Base-by-base conservation (phyloP, 1,140 invertebrate genomes). In the Euura lappo region DNA sequence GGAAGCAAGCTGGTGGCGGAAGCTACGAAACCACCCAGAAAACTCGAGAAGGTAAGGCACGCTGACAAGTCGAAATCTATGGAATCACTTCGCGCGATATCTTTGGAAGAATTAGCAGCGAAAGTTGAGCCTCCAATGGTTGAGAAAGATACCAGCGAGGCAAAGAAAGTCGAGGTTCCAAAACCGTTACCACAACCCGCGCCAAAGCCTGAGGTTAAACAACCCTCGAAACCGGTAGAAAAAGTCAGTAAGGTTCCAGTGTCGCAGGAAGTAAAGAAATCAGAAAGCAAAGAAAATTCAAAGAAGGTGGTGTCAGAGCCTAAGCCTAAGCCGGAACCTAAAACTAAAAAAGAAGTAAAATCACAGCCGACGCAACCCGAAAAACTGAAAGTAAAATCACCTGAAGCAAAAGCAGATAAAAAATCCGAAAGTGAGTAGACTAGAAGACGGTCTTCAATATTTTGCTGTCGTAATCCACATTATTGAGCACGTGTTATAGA, bases 11-110 rank as follows among this genome's bases (percentile, higher is more conserved):
- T 70, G 28, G 10, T 67, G 44, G 46, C 13, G 45, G 45, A 10
- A 28, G n/a, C 45, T 45, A 65, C 67, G 3, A 28, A 3, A 46
- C 47, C 72, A 6, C 64, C 76, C 8, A 72, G 72, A 68, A 83
- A 86, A 68, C 74, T 85, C 2, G 82, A 86, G 71, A 85, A 85
- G 77, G 83, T 83, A n/a, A 83, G 80, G 77, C 81, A 72, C 76
- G 87, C 78, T 11, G 81, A 84, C 79, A 89, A 88, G 69, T 84
- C 80, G 68, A 88, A 80, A 78, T 72, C 75, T 45, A 80, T 3
- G 74, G 73, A 44, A 77, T 77, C 45, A 70, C 67, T 51, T 70
- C 67, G 0, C 71, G 73, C 11, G 43, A 73, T 68, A 4, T 28
- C 45, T 28, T 13, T 71, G 10, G 68, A 72, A 71, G 76, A 80